A percentile compares a stretch with the other conserved stretches of the same genome.
phyloP scores from a whole-genome alignment of 2,888 invertebrate species.

The Thyatira batis region DNA sequence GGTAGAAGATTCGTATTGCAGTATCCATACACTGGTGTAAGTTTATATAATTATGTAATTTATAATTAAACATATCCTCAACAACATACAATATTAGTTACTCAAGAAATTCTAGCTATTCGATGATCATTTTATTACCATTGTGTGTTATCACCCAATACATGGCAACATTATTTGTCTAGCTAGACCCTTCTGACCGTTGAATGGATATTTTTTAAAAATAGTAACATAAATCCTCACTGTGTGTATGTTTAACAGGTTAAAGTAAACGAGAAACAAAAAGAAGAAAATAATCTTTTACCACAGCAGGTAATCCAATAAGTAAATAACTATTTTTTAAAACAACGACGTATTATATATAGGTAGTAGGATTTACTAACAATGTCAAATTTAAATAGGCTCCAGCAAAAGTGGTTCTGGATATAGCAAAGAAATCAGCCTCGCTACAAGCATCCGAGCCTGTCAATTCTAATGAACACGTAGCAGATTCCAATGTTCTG shows the following conservation, averaged over 20 bases:
- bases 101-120: too few relatives aligned
- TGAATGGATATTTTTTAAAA: too few relatives aligned
- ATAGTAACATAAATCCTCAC: too few relatives aligned
- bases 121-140: too few relatives aligned
- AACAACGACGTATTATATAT: too few relatives aligned
- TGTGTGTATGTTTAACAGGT: neutral
- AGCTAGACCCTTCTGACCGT: too few relatives aligned
- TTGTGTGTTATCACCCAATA: too few relatives aligned
- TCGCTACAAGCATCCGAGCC: conserved; percentile 35
- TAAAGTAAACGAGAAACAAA: neutral
- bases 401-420: conserved; percentile 53
- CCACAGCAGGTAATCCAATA: conserved; percentile 25
- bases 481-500: conserved; percentile 39
- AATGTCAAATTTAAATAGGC: conserved; percentile 38
- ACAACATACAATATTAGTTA: too few relatives aligned
- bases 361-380: neutral
- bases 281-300: conserved; percentile 14
- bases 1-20: conserved; percentile 50
- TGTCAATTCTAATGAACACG: conserved; percentile 24
- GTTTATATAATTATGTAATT: conserved; percentile 6
- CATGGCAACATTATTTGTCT: too few relatives aligned
- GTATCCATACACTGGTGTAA: conserved; percentile 50
- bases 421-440: conserved; percentile 50
- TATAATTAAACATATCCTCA: too few relatives aligned
- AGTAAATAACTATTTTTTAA: neutral